Percentiles rank a stretch among this genome's conserved stretches.
Conservation (phyloP, 2,797 vertebrate genomes). For the Phataginus tetradactyla region DNA sequence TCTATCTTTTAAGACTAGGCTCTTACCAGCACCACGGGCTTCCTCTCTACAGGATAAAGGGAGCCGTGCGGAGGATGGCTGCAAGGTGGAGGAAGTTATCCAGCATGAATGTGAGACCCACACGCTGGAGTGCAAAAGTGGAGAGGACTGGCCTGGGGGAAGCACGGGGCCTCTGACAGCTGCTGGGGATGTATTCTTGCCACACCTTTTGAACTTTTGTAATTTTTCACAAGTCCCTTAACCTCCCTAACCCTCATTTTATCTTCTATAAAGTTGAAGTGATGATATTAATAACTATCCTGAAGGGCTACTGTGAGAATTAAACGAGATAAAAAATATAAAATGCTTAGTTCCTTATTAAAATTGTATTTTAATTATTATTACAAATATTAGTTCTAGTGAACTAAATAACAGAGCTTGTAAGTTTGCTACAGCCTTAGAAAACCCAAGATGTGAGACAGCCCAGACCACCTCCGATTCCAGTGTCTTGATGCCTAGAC, state of each 20-base stretch:
- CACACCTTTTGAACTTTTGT: background rate
- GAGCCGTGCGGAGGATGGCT: too few species aligned
- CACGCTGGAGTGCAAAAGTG: background rate
- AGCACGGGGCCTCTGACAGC: background rate
- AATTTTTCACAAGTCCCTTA: slow-evolving; percentile 10
- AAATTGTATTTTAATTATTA: background rate
- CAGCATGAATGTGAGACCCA: background rate
- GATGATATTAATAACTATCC: background rate
- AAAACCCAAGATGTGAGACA: background rate
- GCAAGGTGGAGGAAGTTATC: fast-evolving
- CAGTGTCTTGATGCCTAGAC: background rate
- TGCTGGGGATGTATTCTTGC: background rate
- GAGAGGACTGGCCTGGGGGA: background rate
- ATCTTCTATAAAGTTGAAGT: background rate
- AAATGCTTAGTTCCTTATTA: background rate
- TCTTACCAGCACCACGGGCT: background rate
- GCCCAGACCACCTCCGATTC: background rate
- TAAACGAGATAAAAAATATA: background rate
- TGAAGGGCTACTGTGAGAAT: background rate
- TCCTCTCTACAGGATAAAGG: background rate
- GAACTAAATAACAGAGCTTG: background rate
- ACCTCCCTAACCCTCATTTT: background rate
- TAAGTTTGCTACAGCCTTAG: background rate
- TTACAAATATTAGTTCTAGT: background rate
- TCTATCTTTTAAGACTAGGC: background rate